Conservation (phyloP, 2,113 vertebrate genomes). For the Acanthisitta chloris region DNA sequence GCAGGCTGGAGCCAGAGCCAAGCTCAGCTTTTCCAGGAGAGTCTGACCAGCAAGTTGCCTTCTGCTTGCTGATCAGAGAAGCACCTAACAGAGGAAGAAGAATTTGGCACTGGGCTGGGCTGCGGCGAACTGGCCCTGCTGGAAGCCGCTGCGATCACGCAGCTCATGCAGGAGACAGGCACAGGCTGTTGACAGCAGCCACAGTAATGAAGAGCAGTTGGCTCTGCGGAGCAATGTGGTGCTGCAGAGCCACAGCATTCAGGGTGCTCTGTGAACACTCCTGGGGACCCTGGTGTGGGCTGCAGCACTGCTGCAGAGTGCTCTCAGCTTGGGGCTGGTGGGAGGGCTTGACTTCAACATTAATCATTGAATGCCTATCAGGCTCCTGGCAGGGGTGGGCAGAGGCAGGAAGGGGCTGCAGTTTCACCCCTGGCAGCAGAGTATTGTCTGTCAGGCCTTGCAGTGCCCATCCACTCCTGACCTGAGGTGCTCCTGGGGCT, state of each 20-base stretch:
- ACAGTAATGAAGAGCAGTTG: background rate
- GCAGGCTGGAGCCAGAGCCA: background rate
- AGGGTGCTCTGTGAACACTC: background rate
- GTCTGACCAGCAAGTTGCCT: background rate
- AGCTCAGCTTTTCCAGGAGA: background rate
- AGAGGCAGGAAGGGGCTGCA: background rate
- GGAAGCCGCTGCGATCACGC: background rate
- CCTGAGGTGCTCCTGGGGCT: fast-evolving
- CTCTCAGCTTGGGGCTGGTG: background rate
- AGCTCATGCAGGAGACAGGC: fast-evolving
- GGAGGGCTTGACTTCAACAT: background rate
- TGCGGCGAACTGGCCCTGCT: background rate
- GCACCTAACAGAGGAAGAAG: background rate
- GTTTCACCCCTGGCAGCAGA: background rate
- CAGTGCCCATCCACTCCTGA: background rate
- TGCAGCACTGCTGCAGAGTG: background rate
- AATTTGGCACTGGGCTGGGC: background rate
- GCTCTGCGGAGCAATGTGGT: background rate
- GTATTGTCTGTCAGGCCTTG: background rate
- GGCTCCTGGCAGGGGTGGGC: background rate
- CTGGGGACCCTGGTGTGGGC: background rate
- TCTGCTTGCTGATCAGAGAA: background rate
- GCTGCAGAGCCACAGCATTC: background rate
- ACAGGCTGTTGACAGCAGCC: background rate
- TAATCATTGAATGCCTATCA: background rate